Base-by-base conservation (phyloP, 2,888 invertebrate species). In the Sisyra nigra region DNA sequence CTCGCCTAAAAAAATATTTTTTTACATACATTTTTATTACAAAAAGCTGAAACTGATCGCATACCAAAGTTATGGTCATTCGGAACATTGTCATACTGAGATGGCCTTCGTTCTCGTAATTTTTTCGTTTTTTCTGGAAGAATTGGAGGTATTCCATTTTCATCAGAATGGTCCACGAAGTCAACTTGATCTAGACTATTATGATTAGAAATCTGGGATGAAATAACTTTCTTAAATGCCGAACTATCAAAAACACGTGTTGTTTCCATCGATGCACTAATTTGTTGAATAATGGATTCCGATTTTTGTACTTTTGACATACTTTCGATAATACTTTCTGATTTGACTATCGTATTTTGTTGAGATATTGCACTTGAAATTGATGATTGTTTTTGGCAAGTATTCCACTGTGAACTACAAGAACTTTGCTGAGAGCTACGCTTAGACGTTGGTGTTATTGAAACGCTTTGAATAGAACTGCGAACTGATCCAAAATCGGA, bases 71-170 rank as follows among this genome's bases (percentile, higher is more conserved):
- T n/a, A n/a, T 24, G 24, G 3, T 24, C 24, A 7, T 7, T 14
- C 13, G 62, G 60, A 50, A 80, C 72, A 56, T 81, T 80, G 61
- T 83, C 82, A 55, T 81, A 80, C 45, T 79, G 78, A 30, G 80
- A 80, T 35, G 74, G 68, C 46, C 74, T 68, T 39, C 76, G 62
- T 46, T 76, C 74, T 53, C 68, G 67, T 9, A 62, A 58, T 41
- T 60, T 61, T 46, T 70, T 65, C 42, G 65, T 68, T 54, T 78
- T 78, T 50, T 70, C 70, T n/a, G 78, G 78, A 44, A 78, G 61
- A 1, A 77, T 75, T 3, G 77, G 76, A 8, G 72, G 71, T 32
- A 58, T 50, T 33, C 58, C 51, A 13, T 53, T 49, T 18, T 59
- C 56, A 11, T 32, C 40, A 5, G 30, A 13, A 41, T 32, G 14